Percentiles rank a stretch among this genome's conserved stretches.
These are phyloP conservation scores for Apistogramma diplotaenia DNA, from an alignment of 2,113 vertebrate species.

Conservation along the genomic window DNA sequence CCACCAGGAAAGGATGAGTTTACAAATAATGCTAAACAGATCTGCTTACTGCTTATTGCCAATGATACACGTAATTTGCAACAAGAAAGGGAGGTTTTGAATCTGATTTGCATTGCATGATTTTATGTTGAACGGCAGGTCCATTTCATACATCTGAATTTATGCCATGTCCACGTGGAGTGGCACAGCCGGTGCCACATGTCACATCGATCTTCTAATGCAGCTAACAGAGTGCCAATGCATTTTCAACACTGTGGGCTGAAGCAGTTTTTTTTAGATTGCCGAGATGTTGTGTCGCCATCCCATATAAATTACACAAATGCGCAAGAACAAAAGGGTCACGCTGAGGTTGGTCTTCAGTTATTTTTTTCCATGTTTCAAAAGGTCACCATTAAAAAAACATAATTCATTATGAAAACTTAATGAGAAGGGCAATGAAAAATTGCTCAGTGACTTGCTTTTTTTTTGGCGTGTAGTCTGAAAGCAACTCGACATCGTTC, in stretches of 20 bases:
- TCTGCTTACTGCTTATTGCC: background rate
- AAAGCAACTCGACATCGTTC: background rate
- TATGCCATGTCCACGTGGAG: background rate
- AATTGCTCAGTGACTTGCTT: conserved; percentile 1
- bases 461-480: background rate
- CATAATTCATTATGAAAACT: conserved; percentile 45
- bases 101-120: background rate
- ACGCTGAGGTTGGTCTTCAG: background rate
- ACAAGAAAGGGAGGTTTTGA: background rate
- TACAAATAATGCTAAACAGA: conserved; percentile 37
- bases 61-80: background rate
- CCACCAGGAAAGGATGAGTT: conserved; percentile 23
- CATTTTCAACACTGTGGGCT: conserved; percentile 2
- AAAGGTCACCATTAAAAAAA: conserved; percentile 49
- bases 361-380: conserved; percentile 1
- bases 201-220: background rate
- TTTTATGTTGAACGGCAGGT: conserved; percentile 9
- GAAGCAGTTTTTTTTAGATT: background rate
- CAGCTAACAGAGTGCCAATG: background rate
- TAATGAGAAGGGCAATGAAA: conserved; percentile 37
- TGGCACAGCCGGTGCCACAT: background rate
- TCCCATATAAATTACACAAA: conserved; percentile 6
- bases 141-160: background rate
- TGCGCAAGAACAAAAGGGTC: conserved; percentile 7
- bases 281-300: conserved; percentile 3